Evolutionary conservation across 2,888 invertebrate species (phyloP), one percentile per base, ranked within the genome.

Genomic region (Hofmannophila pseudospretella): DNA sequence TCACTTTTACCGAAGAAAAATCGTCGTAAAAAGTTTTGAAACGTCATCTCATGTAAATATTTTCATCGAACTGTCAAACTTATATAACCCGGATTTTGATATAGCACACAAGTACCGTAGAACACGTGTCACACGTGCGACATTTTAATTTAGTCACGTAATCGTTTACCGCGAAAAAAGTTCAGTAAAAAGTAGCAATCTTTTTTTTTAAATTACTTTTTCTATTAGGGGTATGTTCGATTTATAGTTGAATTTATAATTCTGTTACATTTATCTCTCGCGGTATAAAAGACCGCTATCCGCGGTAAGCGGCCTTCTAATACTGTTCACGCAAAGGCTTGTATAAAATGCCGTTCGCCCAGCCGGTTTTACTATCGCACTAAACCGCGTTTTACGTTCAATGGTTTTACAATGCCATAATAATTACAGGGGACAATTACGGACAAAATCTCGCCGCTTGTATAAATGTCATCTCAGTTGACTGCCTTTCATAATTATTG

Each of bases 51-150:
- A 14, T 3, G 13, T 64, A 69, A 62, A 59, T 73, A 74, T 74
- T 74, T 75, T 71, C 65, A 67, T 64, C 35, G 58, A 75, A 68
- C 75, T 82, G 81, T 82, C 82, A 82, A 82, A 77, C 70, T 62
- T 66, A 54, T 54, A 58, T 58, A 60, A 70, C 34, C 58, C 68
- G 52, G 50, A 44, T 44, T 43, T 37, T 35, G 34, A 35, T 29
- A 39, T 36, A 12, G 39, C 13, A 14, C 26, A 35, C 25, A 16
- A 31, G 16, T n/a, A 9, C 33, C 23, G 22, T 30, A n/a, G n/a
- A n/a, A n/a, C n/a, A n/a, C n/a, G n/a, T n/a, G n/a, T n/a, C n/a
- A n/a, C n/a, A n/a, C n/a, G n/a, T n/a, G n/a, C n/a, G 36, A 25
- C 65, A 49, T 58, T 58, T 57, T 34, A 37, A 58, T 53, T 65